phyloP scores from a whole-genome alignment of 1,140 invertebrate species.

The Neelides sp. region DNA sequence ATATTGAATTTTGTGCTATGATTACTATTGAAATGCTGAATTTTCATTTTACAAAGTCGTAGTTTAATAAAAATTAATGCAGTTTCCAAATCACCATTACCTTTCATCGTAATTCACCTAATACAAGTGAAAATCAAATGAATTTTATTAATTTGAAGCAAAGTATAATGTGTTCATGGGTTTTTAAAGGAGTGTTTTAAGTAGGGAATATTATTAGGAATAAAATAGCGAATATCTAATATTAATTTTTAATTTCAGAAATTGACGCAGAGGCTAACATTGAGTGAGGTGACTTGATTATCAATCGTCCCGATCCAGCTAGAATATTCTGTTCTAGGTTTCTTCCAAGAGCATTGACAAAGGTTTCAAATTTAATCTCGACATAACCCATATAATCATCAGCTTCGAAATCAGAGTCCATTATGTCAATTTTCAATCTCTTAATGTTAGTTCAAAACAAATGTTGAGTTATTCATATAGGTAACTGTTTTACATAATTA shows the following conservation, averaged over 20 bases:
- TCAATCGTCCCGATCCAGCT: background rate
- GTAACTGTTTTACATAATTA: too few species aligned
- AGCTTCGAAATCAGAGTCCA: background rate
- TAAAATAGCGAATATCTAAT: background rate
- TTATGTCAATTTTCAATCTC: slow-evolving; percentile 3
- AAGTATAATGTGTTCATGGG: too few species aligned
- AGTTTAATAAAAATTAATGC: too few species aligned
- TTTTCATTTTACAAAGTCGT: too few species aligned
- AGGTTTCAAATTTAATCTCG: background rate
- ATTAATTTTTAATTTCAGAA: background rate
- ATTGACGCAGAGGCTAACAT: background rate
- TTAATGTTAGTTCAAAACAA: background rate
- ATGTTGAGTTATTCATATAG: too few species aligned
- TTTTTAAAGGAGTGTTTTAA: too few species aligned
- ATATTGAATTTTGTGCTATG: too few species aligned
- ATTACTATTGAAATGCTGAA: too few species aligned
- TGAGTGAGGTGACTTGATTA: background rate
- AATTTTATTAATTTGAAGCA: too few species aligned
- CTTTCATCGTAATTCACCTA: too few species aligned
- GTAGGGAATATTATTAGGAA: background rate
- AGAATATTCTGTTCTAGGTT: background rate
- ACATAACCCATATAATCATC: background rate
- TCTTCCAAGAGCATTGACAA: background rate
- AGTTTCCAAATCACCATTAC: too few species aligned
- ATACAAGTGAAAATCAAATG: too few species aligned